These are phyloP conservation scores for Pseudochromis fuscus DNA, from an alignment of 2,797 vertebrate species.

Conservation along the genomic window DNA sequence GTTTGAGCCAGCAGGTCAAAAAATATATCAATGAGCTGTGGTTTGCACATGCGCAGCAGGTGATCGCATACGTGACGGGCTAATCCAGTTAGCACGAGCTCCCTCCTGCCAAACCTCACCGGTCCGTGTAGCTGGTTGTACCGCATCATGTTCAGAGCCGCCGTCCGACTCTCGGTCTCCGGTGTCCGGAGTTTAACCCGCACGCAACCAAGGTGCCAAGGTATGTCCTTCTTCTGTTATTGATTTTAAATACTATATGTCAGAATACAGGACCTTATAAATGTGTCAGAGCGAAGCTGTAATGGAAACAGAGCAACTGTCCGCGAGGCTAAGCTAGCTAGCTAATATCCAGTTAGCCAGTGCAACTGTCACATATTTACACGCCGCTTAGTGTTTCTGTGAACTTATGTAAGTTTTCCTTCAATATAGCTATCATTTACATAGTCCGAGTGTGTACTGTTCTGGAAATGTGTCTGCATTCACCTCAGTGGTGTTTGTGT, in stretches of 20 bases:
- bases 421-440: fast-evolving
- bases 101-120: conserved; percentile 21
- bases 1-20: conserved; percentile 1
- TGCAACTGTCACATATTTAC: neutral
- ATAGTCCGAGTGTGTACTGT: too few relatives aligned
- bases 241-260: neutral
- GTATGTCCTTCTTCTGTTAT: conserved; percentile 52
- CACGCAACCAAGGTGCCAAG: conserved; percentile 72
- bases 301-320: conserved; percentile 29
- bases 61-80: conserved; percentile 24
- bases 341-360: conserved; percentile 11
- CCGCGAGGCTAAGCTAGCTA: conserved; percentile 35
- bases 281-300: neutral
- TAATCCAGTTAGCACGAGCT: neutral
- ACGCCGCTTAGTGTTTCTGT: neutral
- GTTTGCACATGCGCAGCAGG: conserved; percentile 63
- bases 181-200: conserved; percentile 81
- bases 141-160: conserved; percentile 85
- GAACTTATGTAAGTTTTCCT: fast-evolving
- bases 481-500: conserved; percentile 14
- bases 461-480: neutral
- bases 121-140: conserved; percentile 37
- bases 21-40: neutral
- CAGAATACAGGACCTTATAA: too few relatives aligned
- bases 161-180: conserved; percentile 84